Evolutionary conservation across 2,113 vertebrate species (phyloP).

Genomic region (Mobula hypostoma): DNA sequence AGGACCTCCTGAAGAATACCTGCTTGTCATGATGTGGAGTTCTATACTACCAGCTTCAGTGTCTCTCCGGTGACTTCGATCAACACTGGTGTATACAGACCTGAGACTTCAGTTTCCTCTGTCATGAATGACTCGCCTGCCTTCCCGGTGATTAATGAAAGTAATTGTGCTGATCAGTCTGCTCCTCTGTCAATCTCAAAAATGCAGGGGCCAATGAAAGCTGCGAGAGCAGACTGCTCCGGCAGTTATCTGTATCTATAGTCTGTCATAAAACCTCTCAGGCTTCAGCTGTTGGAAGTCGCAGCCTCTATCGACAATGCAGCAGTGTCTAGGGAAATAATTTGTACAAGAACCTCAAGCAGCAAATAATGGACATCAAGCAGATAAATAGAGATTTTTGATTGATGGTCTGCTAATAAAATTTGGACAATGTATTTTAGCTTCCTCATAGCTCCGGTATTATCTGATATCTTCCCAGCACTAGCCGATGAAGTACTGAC

Average conservation of each 20-base stretch:
- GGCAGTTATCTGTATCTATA: neutral
- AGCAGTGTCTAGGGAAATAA: neutral
- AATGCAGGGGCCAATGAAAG: neutral
- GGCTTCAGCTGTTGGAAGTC: too few relatives aligned
- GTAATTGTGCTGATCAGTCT: neutral
- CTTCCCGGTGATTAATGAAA: too few relatives aligned
- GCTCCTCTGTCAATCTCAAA: neutral
- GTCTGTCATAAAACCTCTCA: too few relatives aligned
- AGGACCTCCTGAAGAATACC: too few relatives aligned
- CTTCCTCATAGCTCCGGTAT: neutral
- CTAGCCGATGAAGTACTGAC: too few relatives aligned
- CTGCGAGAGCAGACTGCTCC: neutral
- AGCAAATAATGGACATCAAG: neutral
- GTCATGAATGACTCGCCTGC: too few relatives aligned
- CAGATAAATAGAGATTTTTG: neutral
- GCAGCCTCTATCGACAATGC: too few relatives aligned
- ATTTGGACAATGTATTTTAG: neutral
- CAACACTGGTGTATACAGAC: too few relatives aligned
- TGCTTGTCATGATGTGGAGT: too few relatives aligned
- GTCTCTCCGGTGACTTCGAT: too few relatives aligned
- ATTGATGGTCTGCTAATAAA: neutral
- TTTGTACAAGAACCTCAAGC: neutral
- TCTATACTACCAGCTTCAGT: too few relatives aligned
- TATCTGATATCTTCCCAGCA: neutral
- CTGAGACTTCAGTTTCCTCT: too few relatives aligned